Conservation (phyloP, 2,888 invertebrate species). For the Drosophila koepferae region DNA sequence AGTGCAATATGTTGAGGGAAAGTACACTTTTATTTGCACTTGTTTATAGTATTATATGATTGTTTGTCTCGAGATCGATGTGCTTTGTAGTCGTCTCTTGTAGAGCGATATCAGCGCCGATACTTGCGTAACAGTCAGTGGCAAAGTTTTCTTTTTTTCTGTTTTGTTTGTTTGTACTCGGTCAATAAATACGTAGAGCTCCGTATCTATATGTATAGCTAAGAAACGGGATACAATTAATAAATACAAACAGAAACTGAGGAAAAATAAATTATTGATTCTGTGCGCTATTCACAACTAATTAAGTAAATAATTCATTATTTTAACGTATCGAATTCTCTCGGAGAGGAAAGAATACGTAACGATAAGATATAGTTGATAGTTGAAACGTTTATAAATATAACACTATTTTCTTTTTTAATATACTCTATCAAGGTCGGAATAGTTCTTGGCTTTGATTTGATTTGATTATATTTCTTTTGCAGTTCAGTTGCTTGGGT, state of each 20-base stretch:
- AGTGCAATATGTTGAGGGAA: neutral
- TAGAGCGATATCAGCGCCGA: constrained; percentile 24
- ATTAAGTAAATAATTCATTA: constrained; percentile 53
- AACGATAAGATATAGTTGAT: constrained; percentile 38
- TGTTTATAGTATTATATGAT: constrained; percentile 40
- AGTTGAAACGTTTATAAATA: constrained; percentile 26
- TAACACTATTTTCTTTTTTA: neutral
- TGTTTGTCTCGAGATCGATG: constrained; percentile 30
- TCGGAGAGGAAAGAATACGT: constrained; percentile 11
- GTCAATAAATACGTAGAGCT: constrained; percentile 32
- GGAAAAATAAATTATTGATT: constrained; percentile 22
- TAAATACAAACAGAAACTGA: constrained; percentile 39
- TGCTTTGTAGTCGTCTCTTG: constrained; percentile 11
- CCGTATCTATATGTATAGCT: constrained; percentile 12
- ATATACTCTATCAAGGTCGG: constrained; percentile 37
- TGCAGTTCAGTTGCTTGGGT: constrained; percentile 14
- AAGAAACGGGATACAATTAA: constrained; percentile 50
- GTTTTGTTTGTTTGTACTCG: constrained; percentile 39
- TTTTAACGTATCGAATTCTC: constrained; percentile 25
- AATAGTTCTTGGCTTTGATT: constrained; percentile 7
- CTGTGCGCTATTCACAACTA: constrained; percentile 24
- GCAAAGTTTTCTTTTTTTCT: constrained; percentile 15
- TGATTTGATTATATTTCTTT: neutral
- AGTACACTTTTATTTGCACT: constrained; percentile 23
- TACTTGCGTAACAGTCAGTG: constrained; percentile 49